phyloP scores from a whole-genome alignment of 2,113 vertebrate species.

The Microtus oregoni region DNA sequence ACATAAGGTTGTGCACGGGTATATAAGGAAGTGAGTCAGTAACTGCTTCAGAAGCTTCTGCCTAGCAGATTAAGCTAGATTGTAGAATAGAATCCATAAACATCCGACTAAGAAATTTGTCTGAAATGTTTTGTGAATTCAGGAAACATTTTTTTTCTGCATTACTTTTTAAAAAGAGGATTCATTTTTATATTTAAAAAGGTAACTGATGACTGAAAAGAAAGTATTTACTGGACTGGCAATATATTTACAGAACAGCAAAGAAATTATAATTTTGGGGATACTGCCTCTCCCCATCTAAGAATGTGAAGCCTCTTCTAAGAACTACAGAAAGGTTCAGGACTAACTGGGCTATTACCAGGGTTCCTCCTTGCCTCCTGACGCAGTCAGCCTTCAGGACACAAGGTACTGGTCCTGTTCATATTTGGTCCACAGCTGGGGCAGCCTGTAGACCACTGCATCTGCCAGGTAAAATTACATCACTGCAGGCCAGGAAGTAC shows the following conservation, averaged over 20 bases:
- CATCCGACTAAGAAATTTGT: background rate
- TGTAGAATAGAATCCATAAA: background rate
- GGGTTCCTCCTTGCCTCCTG: background rate
- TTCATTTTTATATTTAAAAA: constrained; percentile 39
- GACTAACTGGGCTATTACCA: no score
- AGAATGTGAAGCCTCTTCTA: background rate
- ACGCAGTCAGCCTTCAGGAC: background rate
- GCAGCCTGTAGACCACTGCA: background rate
- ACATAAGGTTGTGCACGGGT: background rate
- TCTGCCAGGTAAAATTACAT: background rate
- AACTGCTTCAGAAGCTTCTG: background rate
- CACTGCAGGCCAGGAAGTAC: background rate
- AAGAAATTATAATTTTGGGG: background rate
- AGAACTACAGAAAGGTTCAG: background rate
- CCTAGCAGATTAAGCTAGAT: background rate
- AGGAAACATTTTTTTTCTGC: background rate
- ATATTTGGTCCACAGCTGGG: background rate
- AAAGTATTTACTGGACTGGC: background rate
- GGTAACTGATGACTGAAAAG: background rate
- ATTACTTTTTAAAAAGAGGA: background rate
- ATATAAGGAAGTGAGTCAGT: background rate
- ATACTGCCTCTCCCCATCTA: background rate
- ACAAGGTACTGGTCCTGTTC: background rate
- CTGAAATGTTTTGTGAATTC: constrained; percentile 35
- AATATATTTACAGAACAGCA: background rate